Conservation (phyloP, 2,888 invertebrate species). For the Lasioglossum malachurum region DNA sequence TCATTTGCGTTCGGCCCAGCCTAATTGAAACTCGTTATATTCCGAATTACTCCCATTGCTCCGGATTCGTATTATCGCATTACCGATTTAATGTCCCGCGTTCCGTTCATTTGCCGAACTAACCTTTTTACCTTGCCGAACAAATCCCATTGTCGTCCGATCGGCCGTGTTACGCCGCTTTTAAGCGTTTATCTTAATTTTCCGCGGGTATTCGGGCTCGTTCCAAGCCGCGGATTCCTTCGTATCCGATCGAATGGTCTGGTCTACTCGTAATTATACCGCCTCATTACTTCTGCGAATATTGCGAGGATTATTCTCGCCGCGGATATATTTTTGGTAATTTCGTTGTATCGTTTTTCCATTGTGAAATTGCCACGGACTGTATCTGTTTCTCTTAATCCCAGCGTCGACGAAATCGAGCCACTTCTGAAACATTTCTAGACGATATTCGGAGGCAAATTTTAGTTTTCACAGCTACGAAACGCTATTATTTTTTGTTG, state of each 20-base stretch:
- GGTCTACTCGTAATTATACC: not conserved
- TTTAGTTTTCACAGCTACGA: not conserved
- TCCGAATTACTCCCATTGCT: conserved; percentile 58
- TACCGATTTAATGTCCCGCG: conserved; percentile 60
- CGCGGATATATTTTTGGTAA: not conserved
- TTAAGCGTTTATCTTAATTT: conserved; percentile 33
- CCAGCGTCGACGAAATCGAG: not conserved
- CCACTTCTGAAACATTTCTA: not conserved
- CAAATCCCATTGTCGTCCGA: conserved; percentile 38
- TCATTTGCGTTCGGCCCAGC: conserved; percentile 53
- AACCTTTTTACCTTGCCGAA: conserved; percentile 50
- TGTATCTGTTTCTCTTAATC: not conserved
- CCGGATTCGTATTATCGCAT: conserved; percentile 56
- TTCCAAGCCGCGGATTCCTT: not conserved
- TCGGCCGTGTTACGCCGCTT: conserved; percentile 1
- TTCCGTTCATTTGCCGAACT: conserved; percentile 45
- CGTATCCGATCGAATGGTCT: not conserved
- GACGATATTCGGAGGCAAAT: not conserved
- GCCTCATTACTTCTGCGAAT: not conserved
- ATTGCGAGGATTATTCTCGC: not conserved
- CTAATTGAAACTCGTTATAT: conserved; percentile 69
- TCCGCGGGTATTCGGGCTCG: not conserved
- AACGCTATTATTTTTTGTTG: not conserved
- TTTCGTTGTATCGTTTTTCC: not conserved
- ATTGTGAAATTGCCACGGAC: not conserved